phyloP scores from a whole-genome alignment of 2,113 vertebrate genomes.

The Aramus guarauna region DNA sequence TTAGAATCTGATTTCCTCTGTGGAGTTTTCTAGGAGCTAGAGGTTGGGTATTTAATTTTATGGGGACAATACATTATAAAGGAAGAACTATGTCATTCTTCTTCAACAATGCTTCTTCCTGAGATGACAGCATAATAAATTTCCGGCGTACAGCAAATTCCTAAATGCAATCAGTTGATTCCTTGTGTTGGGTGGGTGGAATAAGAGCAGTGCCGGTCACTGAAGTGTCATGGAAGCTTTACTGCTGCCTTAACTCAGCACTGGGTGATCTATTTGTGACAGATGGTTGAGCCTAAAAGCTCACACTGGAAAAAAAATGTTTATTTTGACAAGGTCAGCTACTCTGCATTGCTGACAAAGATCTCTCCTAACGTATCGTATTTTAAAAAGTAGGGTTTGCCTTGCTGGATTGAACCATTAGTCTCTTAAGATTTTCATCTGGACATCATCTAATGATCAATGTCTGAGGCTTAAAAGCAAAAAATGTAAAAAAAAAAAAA shows the following conservation, averaged over 20 bases:
- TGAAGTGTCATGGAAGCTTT: background rate
- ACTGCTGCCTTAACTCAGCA: background rate
- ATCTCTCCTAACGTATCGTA: background rate
- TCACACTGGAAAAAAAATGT: background rate
- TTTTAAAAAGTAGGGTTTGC: background rate
- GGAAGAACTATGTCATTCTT: background rate
- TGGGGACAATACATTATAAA: constrained; percentile 45
- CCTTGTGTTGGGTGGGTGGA: background rate
- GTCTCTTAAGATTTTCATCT: background rate
- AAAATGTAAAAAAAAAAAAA: background rate
- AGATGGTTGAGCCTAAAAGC: background rate
- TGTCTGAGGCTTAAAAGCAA: background rate
- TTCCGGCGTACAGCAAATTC: background rate
- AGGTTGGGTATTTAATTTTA: constrained; percentile 15
- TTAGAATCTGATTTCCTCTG: background rate
- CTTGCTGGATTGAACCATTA: background rate
- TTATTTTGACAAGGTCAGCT: background rate
- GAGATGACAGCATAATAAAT: constrained; percentile 1
- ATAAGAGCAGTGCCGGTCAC: background rate
- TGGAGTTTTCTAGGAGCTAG: constrained; percentile 3
- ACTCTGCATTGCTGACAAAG: background rate
- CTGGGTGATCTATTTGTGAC: background rate
- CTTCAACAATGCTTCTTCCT: background rate
- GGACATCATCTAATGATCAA: background rate
- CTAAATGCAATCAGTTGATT: background rate